Percentiles rank a stretch among this genome's conserved stretches.
Evolutionary conservation across 2,797 vertebrate genomes (phyloP).

Genomic region (Sphenopsis melanotis): DNA sequence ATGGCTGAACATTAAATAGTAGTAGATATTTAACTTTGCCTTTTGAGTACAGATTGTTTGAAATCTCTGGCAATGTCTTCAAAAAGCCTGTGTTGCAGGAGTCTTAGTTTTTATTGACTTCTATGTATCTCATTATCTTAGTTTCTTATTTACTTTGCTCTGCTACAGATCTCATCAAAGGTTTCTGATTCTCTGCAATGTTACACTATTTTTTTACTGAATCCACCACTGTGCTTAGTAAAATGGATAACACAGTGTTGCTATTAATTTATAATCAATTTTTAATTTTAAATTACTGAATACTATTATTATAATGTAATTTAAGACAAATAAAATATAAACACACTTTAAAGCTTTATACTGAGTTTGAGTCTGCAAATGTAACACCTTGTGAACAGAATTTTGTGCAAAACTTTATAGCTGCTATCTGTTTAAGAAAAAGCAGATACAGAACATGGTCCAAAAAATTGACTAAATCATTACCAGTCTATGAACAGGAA

Average conservation of each 20-base stretch:
- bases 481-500: background rate
- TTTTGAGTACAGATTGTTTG: background rate
- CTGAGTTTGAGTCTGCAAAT: background rate
- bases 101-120: conserved; percentile 22
- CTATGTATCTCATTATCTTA: background rate
- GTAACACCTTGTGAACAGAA: background rate
- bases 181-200: background rate
- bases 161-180: background rate
- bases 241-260: background rate
- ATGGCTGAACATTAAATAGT: background rate
- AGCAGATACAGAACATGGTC: background rate
- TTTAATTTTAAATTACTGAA: background rate
- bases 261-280: background rate
- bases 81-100: background rate
- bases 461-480: background rate
- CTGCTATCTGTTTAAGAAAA: background rate
- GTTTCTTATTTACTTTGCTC: conserved; percentile 40
- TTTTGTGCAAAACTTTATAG: background rate
- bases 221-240: background rate
- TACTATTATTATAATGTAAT: background rate
- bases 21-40: conserved; percentile 22
- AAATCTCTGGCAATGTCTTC: background rate
- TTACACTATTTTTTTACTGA: background rate
- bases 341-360: background rate
- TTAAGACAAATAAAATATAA: background rate